phyloP scores from a whole-genome alignment of 2,113 vertebrate species.

The Mustela lutreola region DNA sequence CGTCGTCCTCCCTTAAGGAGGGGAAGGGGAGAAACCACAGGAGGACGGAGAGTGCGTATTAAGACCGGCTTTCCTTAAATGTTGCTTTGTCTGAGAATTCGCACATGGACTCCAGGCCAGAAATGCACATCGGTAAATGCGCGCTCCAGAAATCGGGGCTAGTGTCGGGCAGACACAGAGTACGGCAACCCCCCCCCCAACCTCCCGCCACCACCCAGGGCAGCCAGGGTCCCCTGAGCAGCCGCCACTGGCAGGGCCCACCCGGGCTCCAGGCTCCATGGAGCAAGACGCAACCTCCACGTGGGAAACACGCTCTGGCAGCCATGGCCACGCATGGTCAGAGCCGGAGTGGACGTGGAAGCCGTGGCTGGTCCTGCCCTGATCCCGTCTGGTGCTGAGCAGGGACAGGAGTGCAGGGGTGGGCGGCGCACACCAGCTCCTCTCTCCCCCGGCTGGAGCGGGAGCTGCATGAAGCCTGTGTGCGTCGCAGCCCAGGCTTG shows the following conservation, averaged over 20 bases:
- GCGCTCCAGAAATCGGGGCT: not conserved
- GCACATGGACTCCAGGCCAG: rapidly evolving
- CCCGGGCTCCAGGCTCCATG: not conserved
- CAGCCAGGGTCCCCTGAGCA: not conserved
- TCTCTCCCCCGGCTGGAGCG: rapidly evolving
- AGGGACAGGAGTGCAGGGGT: rapidly evolving
- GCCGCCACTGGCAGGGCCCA: not conserved
- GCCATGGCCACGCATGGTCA: rapidly evolving
- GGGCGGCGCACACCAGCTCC: no score
- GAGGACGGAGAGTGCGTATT: no score
- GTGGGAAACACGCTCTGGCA: rapidly evolving
- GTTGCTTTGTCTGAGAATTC: not conserved
- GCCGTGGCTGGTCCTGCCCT: not conserved
- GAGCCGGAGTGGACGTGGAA: not conserved
- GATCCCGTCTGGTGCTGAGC: rapidly evolving
- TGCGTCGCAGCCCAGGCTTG: not conserved
- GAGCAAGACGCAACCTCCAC: rapidly evolving
- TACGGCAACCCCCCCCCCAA: rapidly evolving
- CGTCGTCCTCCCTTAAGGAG: not conserved
- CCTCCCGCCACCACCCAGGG: rapidly evolving
- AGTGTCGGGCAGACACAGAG: rapidly evolving
- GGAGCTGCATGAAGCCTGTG: no score
- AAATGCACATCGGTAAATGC: rapidly evolving
- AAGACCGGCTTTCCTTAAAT: not conserved
- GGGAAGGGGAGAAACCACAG: not conserved